phyloP scores from a whole-genome alignment of 2,113 vertebrate species.

The Alethe diademata region DNA sequence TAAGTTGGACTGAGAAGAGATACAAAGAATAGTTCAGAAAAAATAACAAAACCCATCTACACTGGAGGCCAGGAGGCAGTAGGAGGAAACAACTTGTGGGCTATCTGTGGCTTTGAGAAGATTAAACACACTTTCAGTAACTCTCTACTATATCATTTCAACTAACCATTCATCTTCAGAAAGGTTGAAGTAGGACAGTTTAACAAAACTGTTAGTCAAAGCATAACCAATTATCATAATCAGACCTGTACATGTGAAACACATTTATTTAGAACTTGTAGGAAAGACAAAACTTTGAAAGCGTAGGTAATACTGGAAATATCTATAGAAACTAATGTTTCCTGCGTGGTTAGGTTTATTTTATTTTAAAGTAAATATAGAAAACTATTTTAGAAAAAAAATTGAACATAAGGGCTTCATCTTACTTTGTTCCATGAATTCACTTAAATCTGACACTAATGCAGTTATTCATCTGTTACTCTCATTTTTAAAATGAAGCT shows the following conservation, averaged over 20 bases:
- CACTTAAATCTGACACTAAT: background rate
- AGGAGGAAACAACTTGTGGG: background rate
- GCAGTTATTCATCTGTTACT: background rate
- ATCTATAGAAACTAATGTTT: background rate
- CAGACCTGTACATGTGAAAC: rapidly evolving
- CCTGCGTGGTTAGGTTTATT: background rate
- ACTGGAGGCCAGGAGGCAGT: rapidly evolving
- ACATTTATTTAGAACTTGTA: background rate
- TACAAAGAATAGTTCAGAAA: background rate
- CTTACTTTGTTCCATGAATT: background rate
- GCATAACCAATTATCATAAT: background rate
- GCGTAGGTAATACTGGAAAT: background rate
- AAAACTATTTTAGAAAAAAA: background rate
- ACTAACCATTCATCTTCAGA: background rate
- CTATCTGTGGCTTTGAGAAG: background rate
- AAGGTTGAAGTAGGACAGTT: background rate
- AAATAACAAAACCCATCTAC: background rate
- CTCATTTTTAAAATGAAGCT: background rate
- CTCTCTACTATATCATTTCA: background rate
- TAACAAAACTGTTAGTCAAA: background rate
- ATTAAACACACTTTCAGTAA: background rate
- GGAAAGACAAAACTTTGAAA: background rate
- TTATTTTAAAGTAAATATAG: background rate
- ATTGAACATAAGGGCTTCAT: background rate
- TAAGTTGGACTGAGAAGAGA: background rate